phyloP scores from a whole-genome alignment of 2,797 vertebrate genomes.

The Neomorphus geoffroyi region DNA sequence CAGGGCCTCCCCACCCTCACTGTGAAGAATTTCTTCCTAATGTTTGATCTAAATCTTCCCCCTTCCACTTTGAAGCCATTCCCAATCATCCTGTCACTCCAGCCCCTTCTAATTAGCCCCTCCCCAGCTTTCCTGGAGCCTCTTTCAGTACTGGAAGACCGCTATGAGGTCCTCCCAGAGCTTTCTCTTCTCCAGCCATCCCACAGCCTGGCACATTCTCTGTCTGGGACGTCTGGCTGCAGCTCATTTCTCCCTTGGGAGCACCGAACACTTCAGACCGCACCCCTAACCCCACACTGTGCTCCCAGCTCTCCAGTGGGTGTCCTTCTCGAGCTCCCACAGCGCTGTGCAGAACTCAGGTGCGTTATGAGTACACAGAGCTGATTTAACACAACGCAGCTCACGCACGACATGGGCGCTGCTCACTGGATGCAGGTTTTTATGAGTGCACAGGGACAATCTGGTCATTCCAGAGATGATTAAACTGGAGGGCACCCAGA shows the following conservation, averaged over 20 bases:
- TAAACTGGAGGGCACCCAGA: background rate
- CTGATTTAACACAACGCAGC: background rate
- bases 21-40: too few species aligned
- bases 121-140: too few species aligned
- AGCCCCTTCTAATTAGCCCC: too few species aligned
- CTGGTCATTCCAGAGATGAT: background rate
- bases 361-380: accelerated
- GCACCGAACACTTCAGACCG: accelerated
- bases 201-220: accelerated
- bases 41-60: too few species aligned
- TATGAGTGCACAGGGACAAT: accelerated
- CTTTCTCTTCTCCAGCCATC: background rate
- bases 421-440: accelerated
- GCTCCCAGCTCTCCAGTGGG: background rate
- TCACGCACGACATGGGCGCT: background rate
- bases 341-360: accelerated
- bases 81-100: too few species aligned
- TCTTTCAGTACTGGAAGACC: too few species aligned
- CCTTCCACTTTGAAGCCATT: too few species aligned
- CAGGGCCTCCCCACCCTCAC: too few species aligned
- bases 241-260: background rate
- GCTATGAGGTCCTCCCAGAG: too few species aligned
- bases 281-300: accelerated
- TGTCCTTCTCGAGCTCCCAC: background rate
- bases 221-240: background rate